phyloP scores from a whole-genome alignment of 2,888 invertebrate species.

The Drosophila picticornis region DNA sequence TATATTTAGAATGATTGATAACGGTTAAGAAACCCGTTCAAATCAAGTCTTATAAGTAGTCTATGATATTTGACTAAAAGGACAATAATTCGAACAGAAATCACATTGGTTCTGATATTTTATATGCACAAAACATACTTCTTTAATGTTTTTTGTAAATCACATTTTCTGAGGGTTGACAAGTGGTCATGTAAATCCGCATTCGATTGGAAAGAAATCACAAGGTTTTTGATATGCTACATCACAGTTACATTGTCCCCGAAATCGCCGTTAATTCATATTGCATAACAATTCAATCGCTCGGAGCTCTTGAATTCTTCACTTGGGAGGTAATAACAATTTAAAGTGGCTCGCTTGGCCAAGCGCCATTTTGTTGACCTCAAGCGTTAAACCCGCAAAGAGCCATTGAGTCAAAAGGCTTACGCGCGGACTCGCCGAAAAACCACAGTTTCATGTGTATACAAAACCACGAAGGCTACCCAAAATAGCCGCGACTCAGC shows the following conservation, averaged over 20 bases:
- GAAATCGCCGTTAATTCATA: not conserved
- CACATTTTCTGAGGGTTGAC: not conserved
- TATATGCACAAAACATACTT: too few relatives aligned
- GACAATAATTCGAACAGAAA: too few relatives aligned
- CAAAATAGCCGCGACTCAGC: conserved; percentile 7
- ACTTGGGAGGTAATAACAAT: not conserved
- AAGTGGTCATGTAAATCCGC: not conserved
- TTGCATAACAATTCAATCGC: not conserved
- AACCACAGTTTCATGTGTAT: conserved; percentile 62
- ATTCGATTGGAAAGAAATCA: not conserved
- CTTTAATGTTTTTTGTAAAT: too few relatives aligned
- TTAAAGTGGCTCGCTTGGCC: not conserved
- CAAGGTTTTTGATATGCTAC: not conserved
- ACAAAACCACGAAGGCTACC: conserved; percentile 6
- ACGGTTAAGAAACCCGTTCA: too few relatives aligned
- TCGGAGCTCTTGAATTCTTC: not conserved
- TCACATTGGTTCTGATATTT: too few relatives aligned
- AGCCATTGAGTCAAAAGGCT: conserved; percentile 47
- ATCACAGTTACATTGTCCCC: not conserved
- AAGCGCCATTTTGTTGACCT: conserved; percentile 16
- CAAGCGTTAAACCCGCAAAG: conserved; percentile 46
- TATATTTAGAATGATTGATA: too few relatives aligned
- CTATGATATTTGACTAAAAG: too few relatives aligned
- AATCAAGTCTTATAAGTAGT: too few relatives aligned
- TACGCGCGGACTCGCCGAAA: conserved; percentile 8